Base-by-base conservation (phyloP, 2,888 invertebrate genomes). In the Xylota segnis region DNA sequence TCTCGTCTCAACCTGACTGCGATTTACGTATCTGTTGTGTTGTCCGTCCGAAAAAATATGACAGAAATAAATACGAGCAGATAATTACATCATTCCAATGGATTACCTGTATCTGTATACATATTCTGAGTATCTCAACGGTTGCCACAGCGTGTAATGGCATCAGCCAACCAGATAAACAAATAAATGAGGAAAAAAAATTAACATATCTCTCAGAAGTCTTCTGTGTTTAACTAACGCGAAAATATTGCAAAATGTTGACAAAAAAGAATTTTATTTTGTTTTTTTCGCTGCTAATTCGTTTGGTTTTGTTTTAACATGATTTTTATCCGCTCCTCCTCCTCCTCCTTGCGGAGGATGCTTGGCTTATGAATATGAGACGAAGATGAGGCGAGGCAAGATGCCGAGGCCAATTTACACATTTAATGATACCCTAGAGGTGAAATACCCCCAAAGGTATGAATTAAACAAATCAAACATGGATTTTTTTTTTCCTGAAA, bases 401-500 rank as follows among this genome's bases (percentile, higher is more conserved):
- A 58, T 58, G 27, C 34, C 59, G 14, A 6, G 16, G 40, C 47
- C 40, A 54, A 76, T 58, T 66, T 66, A 76, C 61, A 66, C 59
- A 83, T 72, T 83, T 77, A 72, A 83, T 71, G 65, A 77, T 61
- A 45, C 66, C 65, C 71, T 71, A 47, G 18, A 72, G 66, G 71
- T 72, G 18, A 47, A 52, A 76, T 37, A 58, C 43, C 43, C 82
- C 63, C 27, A 23, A 52, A 65, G 58, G 52, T 71, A 7, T 58
- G 9, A 70, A 32, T 82, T 65, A 58, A 71, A 58, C 59, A 71
- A 70, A 72, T 77, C 59, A 71, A 83, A 77, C 65, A 71, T 27
- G 63, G 65, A 14, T 59, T 66, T 72, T 54, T n/a, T n/a, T n/a
- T n/a, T n/a, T n/a, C n/a, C n/a, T 29, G 16, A 65, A 65, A 37